Conservation (phyloP, 2,888 invertebrate genomes). For the Erpobdella octoculata region DNA sequence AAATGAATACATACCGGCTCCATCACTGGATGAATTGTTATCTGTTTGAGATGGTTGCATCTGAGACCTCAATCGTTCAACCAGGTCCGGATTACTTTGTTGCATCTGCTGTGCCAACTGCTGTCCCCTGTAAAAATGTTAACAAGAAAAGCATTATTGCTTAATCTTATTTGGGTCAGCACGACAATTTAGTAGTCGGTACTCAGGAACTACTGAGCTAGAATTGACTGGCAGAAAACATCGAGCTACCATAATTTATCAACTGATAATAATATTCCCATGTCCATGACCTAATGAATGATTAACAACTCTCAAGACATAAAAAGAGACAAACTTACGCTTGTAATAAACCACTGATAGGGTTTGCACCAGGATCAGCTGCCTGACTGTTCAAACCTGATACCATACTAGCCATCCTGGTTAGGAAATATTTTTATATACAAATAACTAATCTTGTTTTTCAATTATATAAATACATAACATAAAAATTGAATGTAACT, state of each 20-base stretch:
- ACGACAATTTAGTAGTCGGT: no score
- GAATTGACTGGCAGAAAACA: no score
- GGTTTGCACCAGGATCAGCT: conserved; percentile 35
- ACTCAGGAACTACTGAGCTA: no score
- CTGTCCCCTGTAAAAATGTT: conserved; percentile 60
- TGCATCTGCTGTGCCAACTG: conserved; percentile 75
- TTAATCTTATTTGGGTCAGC: no score
- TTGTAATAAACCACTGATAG: conserved; percentile 55
- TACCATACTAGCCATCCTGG: conserved; percentile 61
- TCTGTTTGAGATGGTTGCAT: conserved; percentile 45
- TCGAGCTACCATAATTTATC: no score
- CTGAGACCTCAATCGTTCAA: conserved; percentile 66
- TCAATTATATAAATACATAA: neutral
- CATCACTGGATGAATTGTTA: neutral
- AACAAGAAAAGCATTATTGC: neutral
- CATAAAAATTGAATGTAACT: neutral
- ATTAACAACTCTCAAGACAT: no score
- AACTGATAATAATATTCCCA: no score
- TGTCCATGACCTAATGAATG: no score
- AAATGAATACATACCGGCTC: neutral
- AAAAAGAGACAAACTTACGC: conserved; percentile 52
- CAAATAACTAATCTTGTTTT: neutral
- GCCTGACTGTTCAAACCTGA: conserved; percentile 41
- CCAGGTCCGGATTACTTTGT: conserved; percentile 70
- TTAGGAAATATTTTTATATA: neutral